Percentiles rank a stretch among this genome's conserved stretches.
These are phyloP conservation scores for Agapornis roseicollis DNA, from an alignment of 2,113 vertebrate genomes.

Conservation along the genomic window DNA sequence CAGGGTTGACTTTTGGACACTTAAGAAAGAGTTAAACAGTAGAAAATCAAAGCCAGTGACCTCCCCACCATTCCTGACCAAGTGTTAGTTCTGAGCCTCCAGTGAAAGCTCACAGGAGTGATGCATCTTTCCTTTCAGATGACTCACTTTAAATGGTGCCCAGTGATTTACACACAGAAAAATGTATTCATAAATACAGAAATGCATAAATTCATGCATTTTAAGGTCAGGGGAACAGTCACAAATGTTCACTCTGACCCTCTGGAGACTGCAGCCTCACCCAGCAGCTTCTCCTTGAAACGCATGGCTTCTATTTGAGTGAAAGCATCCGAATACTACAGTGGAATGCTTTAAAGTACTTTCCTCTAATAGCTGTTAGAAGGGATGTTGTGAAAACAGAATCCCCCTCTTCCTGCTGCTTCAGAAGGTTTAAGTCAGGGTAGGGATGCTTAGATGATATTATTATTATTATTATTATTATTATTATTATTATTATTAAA, in stretches of 20 bases:
- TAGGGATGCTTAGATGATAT: neutral
- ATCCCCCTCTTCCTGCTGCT: neutral
- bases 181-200: neutral
- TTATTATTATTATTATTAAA: neutral
- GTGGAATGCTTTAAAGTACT: neutral
- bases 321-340: neutral
- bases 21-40: neutral
- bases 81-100: neutral
- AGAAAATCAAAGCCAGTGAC: neutral
- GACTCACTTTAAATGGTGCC: constrained; percentile 17
- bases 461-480: too few species aligned
- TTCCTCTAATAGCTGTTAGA: neutral
- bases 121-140: constrained; percentile 27
- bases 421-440: neutral
- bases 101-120: neutral
- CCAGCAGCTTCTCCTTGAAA: neutral
- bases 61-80: neutral
- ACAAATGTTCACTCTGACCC: neutral
- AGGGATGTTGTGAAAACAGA: neutral
- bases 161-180: constrained; percentile 1
- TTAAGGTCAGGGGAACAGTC: neutral
- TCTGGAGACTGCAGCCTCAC: constrained; percentile 29
- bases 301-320: neutral
- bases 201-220: neutral
- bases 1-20: neutral